Evolutionary conservation across 2,113 vertebrate genomes (phyloP), one percentile per base, ranked within the genome.

Genomic region (Poecilia latipinna): DNA sequence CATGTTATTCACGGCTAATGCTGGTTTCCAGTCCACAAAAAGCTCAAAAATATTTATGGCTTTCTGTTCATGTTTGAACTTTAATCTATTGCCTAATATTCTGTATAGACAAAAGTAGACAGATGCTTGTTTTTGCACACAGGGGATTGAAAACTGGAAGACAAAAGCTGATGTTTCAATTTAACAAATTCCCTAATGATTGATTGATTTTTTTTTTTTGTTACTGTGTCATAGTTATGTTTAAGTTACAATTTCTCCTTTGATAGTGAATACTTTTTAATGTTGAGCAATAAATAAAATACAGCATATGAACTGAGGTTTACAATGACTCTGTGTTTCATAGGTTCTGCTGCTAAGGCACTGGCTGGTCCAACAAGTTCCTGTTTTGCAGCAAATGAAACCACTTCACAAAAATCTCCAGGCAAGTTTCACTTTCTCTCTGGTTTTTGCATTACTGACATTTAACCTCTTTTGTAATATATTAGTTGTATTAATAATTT

Each of bases 301-400:
- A 3, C 35, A 37, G 35, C 10, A 37, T 11, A 11, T 37, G 10
- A 37, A 37, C 11, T 37, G 12, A 17, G 13, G 4, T 64, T 5
- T 19, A 65, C 61, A 33, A 10, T 69, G 24, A 3, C 13, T 29
- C 44, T 37, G 39, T 37, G 35, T 17, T 19, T 42, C 51, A n/a
- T 31, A 77, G 66, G 11, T 6, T 60, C 22, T 60, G 1, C 22
- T 1, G 7, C 57, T 60, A 32, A 8, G 22, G 3, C 3, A 4
- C 7, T 44, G 39, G n/a, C 0, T 68, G 3, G 0, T 39, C 0
- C 0, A 32, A 0, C 3, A 3, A 4, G 4, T 11, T 0, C 0
- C 22, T 0, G 0, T 10, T 11, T 0, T 3, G 4, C 0, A 24
- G 19, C n/a, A 61, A 39, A 2, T 42, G 12, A 0, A 11, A 26